phyloP scores from a whole-genome alignment of 1,140 invertebrate species.

The Manduca sexta region DNA sequence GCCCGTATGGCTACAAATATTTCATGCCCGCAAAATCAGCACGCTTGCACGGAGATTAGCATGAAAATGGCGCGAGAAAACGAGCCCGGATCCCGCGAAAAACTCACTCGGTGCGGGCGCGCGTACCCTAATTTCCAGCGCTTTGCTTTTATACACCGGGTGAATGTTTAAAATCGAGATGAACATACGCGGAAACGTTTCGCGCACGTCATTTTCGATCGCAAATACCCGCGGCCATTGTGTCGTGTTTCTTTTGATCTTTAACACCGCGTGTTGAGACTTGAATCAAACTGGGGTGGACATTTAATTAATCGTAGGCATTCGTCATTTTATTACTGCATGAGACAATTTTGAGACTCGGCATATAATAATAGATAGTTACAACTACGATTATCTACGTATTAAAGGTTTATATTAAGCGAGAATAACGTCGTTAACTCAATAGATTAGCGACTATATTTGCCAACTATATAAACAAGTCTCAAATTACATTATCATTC shows the following conservation, averaged over 20 bases:
- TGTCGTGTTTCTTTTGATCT: not conserved
- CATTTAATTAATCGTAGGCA: too few relatives aligned
- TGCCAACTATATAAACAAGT: too few relatives aligned
- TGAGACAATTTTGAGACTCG: too few relatives aligned
- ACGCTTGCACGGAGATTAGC: constrained; percentile 39
- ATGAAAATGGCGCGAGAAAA: constrained; percentile 44
- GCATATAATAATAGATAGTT: too few relatives aligned
- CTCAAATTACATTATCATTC: too few relatives aligned
- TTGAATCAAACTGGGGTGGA: too few relatives aligned
- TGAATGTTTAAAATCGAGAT: constrained; percentile 27
- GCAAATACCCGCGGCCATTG: not conserved
- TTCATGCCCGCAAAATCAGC: constrained; percentile 48
- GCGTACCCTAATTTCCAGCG: constrained; percentile 17
- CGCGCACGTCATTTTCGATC: not conserved
- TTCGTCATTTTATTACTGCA: too few relatives aligned
- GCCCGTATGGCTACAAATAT: constrained; percentile 43
- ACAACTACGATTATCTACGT: too few relatives aligned
- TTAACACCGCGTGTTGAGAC: not conserved
- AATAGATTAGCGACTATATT: too few relatives aligned
- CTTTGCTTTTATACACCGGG: constrained; percentile 13
- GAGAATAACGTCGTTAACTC: too few relatives aligned
- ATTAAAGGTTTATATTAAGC: too few relatives aligned
- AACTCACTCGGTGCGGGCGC: not conserved
- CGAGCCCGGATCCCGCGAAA: constrained; percentile 5
- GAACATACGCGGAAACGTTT: constrained; percentile 16